Percentiles rank a stretch among this genome's conserved stretches.
Evolutionary conservation across 2,888 invertebrate genomes (phyloP).

Genomic region (Apeira syringaria): DNA sequence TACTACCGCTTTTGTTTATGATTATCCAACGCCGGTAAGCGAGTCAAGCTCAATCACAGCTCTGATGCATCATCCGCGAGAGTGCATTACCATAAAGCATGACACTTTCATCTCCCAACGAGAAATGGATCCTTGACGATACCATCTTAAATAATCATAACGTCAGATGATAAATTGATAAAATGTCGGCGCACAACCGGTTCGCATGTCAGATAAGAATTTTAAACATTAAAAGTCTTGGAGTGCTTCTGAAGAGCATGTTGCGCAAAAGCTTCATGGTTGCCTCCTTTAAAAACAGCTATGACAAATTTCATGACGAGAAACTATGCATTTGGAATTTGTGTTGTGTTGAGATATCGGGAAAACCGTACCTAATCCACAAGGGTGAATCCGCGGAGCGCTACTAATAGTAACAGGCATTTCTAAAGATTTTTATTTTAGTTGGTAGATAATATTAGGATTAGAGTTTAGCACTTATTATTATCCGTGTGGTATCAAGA

Average conservation of each 20-base stretch:
- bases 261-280: slow-evolving; percentile 15
- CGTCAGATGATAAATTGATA: slow-evolving; percentile 39
- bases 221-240: slow-evolving; percentile 10
- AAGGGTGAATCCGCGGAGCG: too few relatives aligned
- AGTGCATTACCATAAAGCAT: slow-evolving; percentile 31
- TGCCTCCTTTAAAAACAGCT: slow-evolving; percentile 16
- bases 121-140: slow-evolving; percentile 53
- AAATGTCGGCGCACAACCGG: slow-evolving; percentile 19
- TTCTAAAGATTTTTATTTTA: too few relatives aligned
- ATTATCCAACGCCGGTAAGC: slow-evolving; percentile 24
- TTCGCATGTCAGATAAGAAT: slow-evolving; percentile 7
- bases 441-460: too few relatives aligned
- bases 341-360: too few relatives aligned
- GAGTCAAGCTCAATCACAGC: slow-evolving; percentile 18
- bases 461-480: too few relatives aligned
- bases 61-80: slow-evolving; percentile 40
- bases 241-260: slow-evolving; percentile 11
- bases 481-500: too few relatives aligned
- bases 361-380: too few relatives aligned
- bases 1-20: slow-evolving; percentile 1
- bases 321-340: too few relatives aligned
- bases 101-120: slow-evolving; percentile 33
- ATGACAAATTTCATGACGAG: slow-evolving; percentile 28
- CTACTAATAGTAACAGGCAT: too few relatives aligned
- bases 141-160: slow-evolving; percentile 44